A percentile compares a stretch with the other conserved stretches of the same genome.
Evolutionary conservation across 2,797 vertebrate species (phyloP).

Genomic region (Semaprochilodus insignis): DNA sequence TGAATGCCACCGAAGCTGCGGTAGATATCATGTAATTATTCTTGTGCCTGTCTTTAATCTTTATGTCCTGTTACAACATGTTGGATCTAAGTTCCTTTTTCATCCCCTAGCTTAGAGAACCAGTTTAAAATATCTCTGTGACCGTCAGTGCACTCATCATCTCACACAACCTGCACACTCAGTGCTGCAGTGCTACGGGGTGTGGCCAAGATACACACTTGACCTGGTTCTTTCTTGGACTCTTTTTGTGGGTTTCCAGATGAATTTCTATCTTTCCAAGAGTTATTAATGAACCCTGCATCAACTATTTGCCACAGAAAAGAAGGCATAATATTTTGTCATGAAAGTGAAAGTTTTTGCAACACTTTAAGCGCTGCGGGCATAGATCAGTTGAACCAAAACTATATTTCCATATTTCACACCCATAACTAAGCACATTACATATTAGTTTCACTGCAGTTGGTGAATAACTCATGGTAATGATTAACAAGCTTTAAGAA

Average conservation of each 20-base stretch:
- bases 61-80: conserved; percentile 45
- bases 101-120: conserved; percentile 3
- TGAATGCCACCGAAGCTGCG: background rate
- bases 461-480: background rate
- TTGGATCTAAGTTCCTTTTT: background rate
- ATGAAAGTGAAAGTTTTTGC: background rate
- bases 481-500: background rate
- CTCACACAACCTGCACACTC: conserved; percentile 6
- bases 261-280: background rate
- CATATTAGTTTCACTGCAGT: background rate
- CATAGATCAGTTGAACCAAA: background rate
- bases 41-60: conserved; percentile 12
- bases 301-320: background rate
- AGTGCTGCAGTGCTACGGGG: conserved; percentile 23
- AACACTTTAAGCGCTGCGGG: background rate
- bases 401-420: too few species aligned
- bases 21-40: conserved; percentile 26
- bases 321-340: background rate
- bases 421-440: background rate
- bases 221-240: background rate
- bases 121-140: conserved; percentile 16
- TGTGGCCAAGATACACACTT: conserved; percentile 9
- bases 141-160: background rate
- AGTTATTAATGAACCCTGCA: background rate
- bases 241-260: background rate